Evolutionary conservation across 2,113 vertebrate species (phyloP), one percentile per base, ranked within the genome.

Genomic region (Amblyornis subalaris): DNA sequence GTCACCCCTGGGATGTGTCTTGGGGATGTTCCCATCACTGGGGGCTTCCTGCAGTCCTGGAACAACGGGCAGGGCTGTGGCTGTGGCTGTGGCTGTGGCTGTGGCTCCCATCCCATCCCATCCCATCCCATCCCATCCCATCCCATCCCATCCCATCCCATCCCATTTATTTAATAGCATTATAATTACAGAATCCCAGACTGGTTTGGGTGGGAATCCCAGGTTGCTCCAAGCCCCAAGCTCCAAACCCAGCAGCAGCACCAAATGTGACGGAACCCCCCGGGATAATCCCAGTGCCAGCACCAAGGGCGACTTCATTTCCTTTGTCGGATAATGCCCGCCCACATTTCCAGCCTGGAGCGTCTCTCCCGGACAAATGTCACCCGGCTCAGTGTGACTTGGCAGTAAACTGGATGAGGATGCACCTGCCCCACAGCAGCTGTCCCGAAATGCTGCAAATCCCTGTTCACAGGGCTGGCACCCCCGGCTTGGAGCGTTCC

Each of bases 341-440:
- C 6, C 14, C 60, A 1, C 6, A 0, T 15, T 10, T 12, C 36
- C 28, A 35, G 18, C 58, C 12, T 2, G 28, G 51, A 35, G 47
- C 55, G 2, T 26, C 23, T n/a, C 28, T 38, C 10, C 21, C 1
- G 23, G 65, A 10, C 69, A 4, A 8, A 21, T 2, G 12, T 5
- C 23, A 0, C 6, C 3, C 17, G 2, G 28, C 12, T 48, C 5
- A 1, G 50, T 4, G 7, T 1, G 0, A 12, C 1, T 2, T 12
- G 35, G 7, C 26, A 38, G 31, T 2, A 4, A 24, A 7, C 1
- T 28, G n/a, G n/a, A 0, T 11, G 5, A 14, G 65, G 61, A 12
- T 4, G 23, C 6, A 2, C 14, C 45, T 28, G 16, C 12, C 48
- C 62, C 26, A 3, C 0, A 0, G 10, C 0, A 0, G 9, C 66